phyloP scores from a whole-genome alignment of 2,888 invertebrate genomes.

The Athripsodes cinereus region DNA sequence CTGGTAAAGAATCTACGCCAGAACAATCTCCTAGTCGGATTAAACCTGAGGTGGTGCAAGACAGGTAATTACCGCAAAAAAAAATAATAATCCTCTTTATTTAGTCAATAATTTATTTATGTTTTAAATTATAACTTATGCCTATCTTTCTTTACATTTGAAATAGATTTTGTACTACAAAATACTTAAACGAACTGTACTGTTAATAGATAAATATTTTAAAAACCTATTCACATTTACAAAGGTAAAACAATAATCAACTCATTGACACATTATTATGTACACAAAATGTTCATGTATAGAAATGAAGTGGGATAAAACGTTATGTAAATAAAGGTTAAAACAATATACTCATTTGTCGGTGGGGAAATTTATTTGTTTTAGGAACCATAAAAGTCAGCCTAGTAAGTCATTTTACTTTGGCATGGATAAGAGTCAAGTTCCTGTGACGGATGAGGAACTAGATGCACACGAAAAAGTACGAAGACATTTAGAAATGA shows the following conservation, averaged over 20 bases:
- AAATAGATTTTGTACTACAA: too few species aligned
- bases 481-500: conserved; percentile 21
- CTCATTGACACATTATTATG: too few species aligned
- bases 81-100: too few species aligned
- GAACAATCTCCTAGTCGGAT: conserved; percentile 52
- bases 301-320: neutral
- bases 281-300: neutral
- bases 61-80: conserved; percentile 34
- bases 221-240: too few species aligned
- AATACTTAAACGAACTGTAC: too few species aligned
- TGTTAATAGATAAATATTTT: too few species aligned
- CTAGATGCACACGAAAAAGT: conserved; percentile 37
- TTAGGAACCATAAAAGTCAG: conserved; percentile 27
- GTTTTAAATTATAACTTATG: neutral
- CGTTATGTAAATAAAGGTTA: neutral
- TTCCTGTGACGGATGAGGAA: conserved; percentile 31
- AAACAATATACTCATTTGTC: neutral
- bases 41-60: conserved; percentile 32
- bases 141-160: too few species aligned
- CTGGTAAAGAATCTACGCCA: conserved; percentile 58
- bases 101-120: neutral
- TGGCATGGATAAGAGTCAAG: conserved; percentile 61
- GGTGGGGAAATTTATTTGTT: conserved; percentile 4
- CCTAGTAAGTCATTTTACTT: conserved; percentile 66
- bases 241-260: too few species aligned